Conservation (phyloP, 1,140 invertebrate genomes). For the Pissodes strobi region DNA sequence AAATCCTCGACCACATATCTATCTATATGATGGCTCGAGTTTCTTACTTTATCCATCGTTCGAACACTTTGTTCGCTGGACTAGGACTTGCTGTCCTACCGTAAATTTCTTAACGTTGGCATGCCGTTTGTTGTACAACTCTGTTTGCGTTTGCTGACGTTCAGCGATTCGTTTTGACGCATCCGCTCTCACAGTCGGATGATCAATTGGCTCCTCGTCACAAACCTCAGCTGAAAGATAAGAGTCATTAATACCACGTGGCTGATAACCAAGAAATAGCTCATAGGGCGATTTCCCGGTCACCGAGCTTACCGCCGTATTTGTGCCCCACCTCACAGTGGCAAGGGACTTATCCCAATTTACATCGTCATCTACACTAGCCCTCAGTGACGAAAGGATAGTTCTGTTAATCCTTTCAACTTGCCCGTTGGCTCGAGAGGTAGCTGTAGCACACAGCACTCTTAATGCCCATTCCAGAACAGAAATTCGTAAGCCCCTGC, state of each 20-base stretch:
- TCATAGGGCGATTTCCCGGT: constrained; percentile 1
- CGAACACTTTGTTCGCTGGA: too few relatives aligned
- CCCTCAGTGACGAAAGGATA: too few relatives aligned
- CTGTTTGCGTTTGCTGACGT: too few relatives aligned
- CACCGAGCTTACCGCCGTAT: neutral
- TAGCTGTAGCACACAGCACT: too few relatives aligned
- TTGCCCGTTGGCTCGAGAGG: too few relatives aligned
- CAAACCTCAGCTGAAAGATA: constrained; percentile 1
- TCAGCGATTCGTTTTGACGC: neutral
- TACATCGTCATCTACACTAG: too few relatives aligned
- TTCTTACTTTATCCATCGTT: neutral
- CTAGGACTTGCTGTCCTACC: too few relatives aligned
- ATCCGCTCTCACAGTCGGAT: neutral
- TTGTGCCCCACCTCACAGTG: too few relatives aligned
- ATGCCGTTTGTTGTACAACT: too few relatives aligned
- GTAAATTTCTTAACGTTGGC: too few relatives aligned
- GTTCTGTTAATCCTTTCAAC: too few relatives aligned
- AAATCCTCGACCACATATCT: neutral
- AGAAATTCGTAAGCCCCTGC: neutral
- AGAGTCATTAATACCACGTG: neutral
- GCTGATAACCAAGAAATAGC: constrained; percentile 1
- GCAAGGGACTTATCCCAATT: too few relatives aligned
- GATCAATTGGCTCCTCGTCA: neutral
- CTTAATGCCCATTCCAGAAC: neutral
- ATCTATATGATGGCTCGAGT: neutral